Conservation (phyloP, 2,888 invertebrate genomes). For the Habrosyne pyritoides region DNA sequence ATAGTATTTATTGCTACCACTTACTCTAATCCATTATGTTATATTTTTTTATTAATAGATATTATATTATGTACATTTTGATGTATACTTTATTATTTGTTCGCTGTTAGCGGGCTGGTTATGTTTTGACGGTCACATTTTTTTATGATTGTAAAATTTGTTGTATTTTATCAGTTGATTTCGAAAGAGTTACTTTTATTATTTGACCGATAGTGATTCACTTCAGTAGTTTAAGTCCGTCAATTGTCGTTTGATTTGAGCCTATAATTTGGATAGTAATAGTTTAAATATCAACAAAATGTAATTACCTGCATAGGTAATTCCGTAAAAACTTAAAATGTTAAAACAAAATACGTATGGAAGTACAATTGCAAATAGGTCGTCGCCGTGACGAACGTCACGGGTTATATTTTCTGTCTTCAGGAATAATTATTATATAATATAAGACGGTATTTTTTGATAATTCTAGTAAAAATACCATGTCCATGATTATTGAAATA, state of each 20-base stretch:
- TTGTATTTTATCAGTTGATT: slow-evolving; percentile 77
- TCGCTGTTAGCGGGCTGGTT: slow-evolving; percentile 72
- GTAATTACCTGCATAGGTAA: slow-evolving; percentile 62
- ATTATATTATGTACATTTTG: slow-evolving; percentile 83
- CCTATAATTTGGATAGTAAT: slow-evolving; percentile 52
- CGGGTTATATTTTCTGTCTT: slow-evolving; percentile 64
- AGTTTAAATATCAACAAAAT: slow-evolving; percentile 51
- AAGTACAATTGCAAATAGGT: slow-evolving; percentile 80
- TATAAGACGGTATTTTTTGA: slow-evolving; percentile 74
- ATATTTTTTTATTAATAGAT: slow-evolving; percentile 79
- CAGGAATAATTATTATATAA: slow-evolving; percentile 57
- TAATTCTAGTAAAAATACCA: slow-evolving; percentile 68
- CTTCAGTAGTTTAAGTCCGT: slow-evolving; percentile 60
- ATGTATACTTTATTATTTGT: slow-evolving; percentile 83
- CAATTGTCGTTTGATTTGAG: slow-evolving; percentile 61
- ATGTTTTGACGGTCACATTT: slow-evolving; percentile 77
- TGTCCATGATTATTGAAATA: slow-evolving; percentile 68
- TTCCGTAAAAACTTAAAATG: slow-evolving; percentile 67
- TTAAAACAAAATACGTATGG: slow-evolving; percentile 82
- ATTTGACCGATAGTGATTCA: slow-evolving; percentile 66
- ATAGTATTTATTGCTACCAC: slow-evolving; percentile 83
- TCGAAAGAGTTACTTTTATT: slow-evolving; percentile 65
- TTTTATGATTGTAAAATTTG: slow-evolving; percentile 79
- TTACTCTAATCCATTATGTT: slow-evolving; percentile 80
- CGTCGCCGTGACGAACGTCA: slow-evolving; percentile 61